Evolutionary conservation across 2,888 invertebrate species (phyloP), one percentile per base, ranked within the genome.

Genomic region (Drosophila borealis): DNA sequence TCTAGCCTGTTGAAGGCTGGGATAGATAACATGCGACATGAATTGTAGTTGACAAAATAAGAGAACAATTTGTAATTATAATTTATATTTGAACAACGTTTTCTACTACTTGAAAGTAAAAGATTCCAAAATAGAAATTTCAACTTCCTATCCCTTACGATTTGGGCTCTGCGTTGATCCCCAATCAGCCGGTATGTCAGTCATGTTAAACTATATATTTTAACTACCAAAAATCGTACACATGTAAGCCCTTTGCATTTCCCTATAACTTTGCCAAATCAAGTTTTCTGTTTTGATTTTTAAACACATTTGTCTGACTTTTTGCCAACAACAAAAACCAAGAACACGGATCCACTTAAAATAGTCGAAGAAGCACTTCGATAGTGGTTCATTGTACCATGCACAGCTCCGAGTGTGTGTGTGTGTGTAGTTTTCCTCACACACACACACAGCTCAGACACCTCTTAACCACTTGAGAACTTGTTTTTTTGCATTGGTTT

Each of bases 401-500:
- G 56, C 45, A 59, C 56, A 57, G 51, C 14, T 50, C 21, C 11
- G 34, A 9, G 6, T 44, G 25, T 36, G 49, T 62, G 34, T 46
- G 34, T 34, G 41, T 41, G 51, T 39, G 34, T 21, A 42, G 41
- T 17, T 41, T 41, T 41, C 41, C 46, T 10, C 51, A 25, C 29
- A 3, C 42, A 25, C 37, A 29, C 25, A 50, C 39, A 37, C n/a
- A 45, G 73, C 59, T 64, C 67, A 74, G 74, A 74, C 74, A 78
- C 62, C 75, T 79, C 79, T 69, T 62, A 74, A 69, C 54, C 75
- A 70, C 70, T 54, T 70, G 49, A 74, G 65, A 74, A 76, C 80
- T 76, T 70, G 76, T 74, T 76, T 83, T 74, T 83, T 74, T 73
- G 89, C 88, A 83, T 87, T 87, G 89, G 63, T 73, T 88, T 80